phyloP scores from a whole-genome alignment of 1,140 invertebrate species.

The Bombus waltoni region DNA sequence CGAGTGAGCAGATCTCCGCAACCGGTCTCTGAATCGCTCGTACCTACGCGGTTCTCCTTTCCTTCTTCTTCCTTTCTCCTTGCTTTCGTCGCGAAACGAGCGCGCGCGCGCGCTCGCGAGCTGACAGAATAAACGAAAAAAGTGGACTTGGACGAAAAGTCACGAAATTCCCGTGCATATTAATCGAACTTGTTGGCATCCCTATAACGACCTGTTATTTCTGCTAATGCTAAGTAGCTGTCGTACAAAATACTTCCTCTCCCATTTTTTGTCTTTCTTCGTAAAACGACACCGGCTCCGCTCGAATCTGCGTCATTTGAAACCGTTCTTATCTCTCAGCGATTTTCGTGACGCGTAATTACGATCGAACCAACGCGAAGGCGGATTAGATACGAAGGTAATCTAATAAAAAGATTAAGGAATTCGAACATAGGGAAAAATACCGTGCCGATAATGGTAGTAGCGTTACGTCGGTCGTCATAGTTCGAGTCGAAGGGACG shows the following conservation, averaged over 20 bases:
- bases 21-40: constrained; percentile 48
- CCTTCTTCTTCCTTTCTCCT: not conserved
- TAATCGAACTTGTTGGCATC: not conserved
- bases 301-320: not conserved
- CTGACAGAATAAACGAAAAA: not conserved
- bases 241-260: not conserved
- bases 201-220: constrained; percentile 11
- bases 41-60: not conserved
- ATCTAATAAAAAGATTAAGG: not conserved
- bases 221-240: not conserved
- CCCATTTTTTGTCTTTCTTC: no score
- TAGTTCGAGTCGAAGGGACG: constrained; percentile 13
- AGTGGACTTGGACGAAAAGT: not conserved
- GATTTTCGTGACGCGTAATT: not conserved
- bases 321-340: no score
- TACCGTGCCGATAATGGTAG: not conserved
- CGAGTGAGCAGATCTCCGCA: constrained; percentile 43
- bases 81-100: not conserved
- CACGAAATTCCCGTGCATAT: constrained; percentile 12
- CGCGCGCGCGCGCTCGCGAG: not conserved
- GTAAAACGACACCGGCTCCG: not conserved
- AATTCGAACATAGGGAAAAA: not conserved
- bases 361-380: not conserved
- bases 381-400: no score
- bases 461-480: not conserved